Evolutionary conservation across 2,888 invertebrate species (phyloP).

Genomic region (Agriopis leucophaearia): DNA sequence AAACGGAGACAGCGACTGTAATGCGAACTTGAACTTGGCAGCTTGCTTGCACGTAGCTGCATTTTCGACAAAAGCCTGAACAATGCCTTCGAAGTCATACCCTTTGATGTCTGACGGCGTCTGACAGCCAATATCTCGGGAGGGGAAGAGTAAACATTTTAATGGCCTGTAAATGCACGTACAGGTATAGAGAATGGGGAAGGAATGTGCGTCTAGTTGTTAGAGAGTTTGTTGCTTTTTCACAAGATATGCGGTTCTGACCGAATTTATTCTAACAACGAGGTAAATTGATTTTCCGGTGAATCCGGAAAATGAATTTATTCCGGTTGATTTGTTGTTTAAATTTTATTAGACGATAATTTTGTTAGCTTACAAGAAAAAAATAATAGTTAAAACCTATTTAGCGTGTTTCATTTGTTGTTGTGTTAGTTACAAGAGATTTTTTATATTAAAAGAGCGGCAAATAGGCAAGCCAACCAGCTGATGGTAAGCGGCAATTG

Average conservation of each 20-base stretch:
- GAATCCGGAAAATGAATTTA: not conserved
- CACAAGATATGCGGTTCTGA: not conserved
- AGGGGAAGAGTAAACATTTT: constrained; percentile 37
- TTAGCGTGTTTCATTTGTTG: no score
- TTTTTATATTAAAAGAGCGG: no score
- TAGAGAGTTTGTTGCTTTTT: constrained; percentile 9
- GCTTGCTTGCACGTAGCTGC: constrained; percentile 76
- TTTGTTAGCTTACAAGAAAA: no score
- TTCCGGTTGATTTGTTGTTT: no score
- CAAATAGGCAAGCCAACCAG: no score
- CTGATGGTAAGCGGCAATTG: no score
- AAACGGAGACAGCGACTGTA: constrained; percentile 71
- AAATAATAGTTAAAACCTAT: no score
- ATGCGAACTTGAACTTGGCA: constrained; percentile 78
- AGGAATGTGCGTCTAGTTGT: constrained; percentile 14
- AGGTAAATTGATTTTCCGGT: not conserved
- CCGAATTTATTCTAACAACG: not conserved
- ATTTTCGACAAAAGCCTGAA: constrained; percentile 62
- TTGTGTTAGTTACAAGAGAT: no score
- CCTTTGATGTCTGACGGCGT: constrained; percentile 45
- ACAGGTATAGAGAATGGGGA: constrained; percentile 16
- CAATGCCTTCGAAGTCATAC: constrained; percentile 42
- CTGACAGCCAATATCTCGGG: constrained; percentile 37
- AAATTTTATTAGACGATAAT: no score
- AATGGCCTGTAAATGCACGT: constrained; percentile 25